A percentile compares a stretch with the other conserved stretches of the same genome.
These are phyloP conservation scores for Trachelipus rathkii DNA, from an alignment of 1,140 invertebrate species.

Conservation along the genomic window DNA sequence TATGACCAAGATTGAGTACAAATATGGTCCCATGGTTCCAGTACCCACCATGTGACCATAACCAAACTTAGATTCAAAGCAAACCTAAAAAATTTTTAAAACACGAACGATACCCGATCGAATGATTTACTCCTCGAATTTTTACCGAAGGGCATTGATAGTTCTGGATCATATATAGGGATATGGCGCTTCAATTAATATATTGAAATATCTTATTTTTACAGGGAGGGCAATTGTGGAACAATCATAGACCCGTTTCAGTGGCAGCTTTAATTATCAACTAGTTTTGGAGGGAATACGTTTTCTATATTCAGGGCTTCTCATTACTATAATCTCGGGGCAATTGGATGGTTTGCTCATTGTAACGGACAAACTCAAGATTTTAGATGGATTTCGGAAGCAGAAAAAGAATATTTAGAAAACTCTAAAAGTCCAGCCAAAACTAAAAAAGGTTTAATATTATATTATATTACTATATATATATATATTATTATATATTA, in stretches of 20 bases:
- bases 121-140: too few relatives aligned
- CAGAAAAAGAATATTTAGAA: constrained; percentile 54
- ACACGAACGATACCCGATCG: too few relatives aligned
- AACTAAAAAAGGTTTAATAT: constrained; percentile 14
- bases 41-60: too few relatives aligned
- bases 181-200: too few relatives aligned
- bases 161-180: too few relatives aligned
- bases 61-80: too few relatives aligned
- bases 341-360: constrained; percentile 54
- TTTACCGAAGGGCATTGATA: too few relatives aligned
- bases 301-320: constrained; percentile 61
- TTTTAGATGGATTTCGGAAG: constrained; percentile 53
- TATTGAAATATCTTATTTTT: too few relatives aligned
- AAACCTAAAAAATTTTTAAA: too few relatives aligned
- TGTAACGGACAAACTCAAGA: constrained; percentile 53
- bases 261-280: constrained; percentile 61
- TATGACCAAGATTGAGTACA: too few relatives aligned
- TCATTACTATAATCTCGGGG: constrained; percentile 55
- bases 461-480: too few relatives aligned
- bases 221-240: constrained; percentile 67
- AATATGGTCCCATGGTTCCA: too few relatives aligned
- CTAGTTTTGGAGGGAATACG: constrained; percentile 70
- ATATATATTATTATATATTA: constrained; percentile 21
- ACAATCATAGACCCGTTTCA: constrained; percentile 69
- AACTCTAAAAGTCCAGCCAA: constrained; percentile 41